Conservation (phyloP, 2,888 invertebrate species). For the Eupithecia exiguata region DNA sequence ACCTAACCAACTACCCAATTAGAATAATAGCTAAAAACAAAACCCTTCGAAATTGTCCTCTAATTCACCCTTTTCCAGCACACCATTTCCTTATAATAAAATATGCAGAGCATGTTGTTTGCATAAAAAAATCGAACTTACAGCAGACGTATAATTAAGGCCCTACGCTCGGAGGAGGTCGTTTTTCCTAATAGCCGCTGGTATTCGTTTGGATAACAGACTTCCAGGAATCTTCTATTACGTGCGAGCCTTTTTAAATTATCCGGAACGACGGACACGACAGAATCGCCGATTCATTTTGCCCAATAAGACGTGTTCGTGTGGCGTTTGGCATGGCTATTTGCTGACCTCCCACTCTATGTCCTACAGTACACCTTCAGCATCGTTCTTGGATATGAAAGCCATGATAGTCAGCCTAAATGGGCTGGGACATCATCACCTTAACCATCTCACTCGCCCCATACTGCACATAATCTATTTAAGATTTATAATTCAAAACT, state of each 20-base stretch:
- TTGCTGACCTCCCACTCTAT: background rate
- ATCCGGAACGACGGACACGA: conserved; percentile 3
- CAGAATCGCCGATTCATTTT: conserved; percentile 9
- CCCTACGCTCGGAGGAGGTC: conserved; percentile 46
- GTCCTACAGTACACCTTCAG: background rate
- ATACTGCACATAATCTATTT: too few species aligned
- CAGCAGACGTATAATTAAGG: conserved; percentile 59
- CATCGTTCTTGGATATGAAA: background rate
- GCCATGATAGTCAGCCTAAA: background rate
- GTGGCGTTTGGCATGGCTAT: background rate
- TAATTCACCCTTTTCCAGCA: background rate
- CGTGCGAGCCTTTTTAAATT: conserved; percentile 1
- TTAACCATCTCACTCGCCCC: too few species aligned
- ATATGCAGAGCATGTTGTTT: background rate
- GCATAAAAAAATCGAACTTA: background rate
- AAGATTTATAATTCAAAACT: background rate
- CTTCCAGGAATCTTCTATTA: conserved; percentile 56
- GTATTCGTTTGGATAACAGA: conserved; percentile 46
- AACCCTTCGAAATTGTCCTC: background rate
- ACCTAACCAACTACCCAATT: background rate
- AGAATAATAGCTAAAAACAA: background rate
- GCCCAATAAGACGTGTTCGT: background rate
- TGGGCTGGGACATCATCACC: background rate
- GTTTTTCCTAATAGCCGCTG: conserved; percentile 52
- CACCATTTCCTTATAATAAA: background rate